A percentile compares a stretch with the other conserved stretches of the same genome.
Evolutionary conservation across 2,888 invertebrate genomes (phyloP).

Genomic region (Hypomecis atomaria): DNA sequence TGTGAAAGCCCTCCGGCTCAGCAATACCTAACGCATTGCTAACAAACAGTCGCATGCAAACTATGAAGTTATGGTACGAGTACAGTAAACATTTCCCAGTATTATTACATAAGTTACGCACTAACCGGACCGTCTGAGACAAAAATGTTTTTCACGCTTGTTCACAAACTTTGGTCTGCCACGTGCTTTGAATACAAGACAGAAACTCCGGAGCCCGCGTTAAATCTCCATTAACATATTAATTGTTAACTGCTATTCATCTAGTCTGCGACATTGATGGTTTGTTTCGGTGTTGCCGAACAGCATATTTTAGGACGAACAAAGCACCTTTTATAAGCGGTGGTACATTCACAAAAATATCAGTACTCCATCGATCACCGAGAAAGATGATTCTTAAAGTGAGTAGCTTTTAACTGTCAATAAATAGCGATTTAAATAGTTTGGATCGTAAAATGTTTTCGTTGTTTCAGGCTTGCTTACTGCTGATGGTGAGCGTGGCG

Average conservation of each 20-base stretch:
- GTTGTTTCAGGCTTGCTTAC: constrained; percentile 59
- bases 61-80: constrained; percentile 52
- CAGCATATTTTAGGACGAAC: constrained; percentile 75
- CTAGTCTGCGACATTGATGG: constrained; percentile 79
- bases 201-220: constrained; percentile 63
- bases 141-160: constrained; percentile 65
- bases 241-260: constrained; percentile 78
- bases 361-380: constrained; percentile 75
- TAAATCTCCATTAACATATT: constrained; percentile 79
- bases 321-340: constrained; percentile 76
- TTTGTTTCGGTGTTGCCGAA: constrained; percentile 82
- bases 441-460: constrained; percentile 15
- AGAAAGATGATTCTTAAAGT: constrained; percentile 78
- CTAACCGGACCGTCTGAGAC: constrained; percentile 56
- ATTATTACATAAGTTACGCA: constrained; percentile 63
- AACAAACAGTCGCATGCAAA: constrained; percentile 40
- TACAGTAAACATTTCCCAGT: constrained; percentile 52
- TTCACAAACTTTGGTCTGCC: constrained; percentile 65
- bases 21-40: constrained; percentile 21
- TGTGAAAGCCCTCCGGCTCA: constrained; percentile 21
- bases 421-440: constrained; percentile 18
- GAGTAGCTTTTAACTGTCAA: constrained; percentile 52
- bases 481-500: constrained; percentile 50
- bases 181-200: constrained; percentile 73
- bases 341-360: constrained; percentile 69